phyloP scores from a whole-genome alignment of 2,797 vertebrate genomes.

The Acanthurus lineatus region DNA sequence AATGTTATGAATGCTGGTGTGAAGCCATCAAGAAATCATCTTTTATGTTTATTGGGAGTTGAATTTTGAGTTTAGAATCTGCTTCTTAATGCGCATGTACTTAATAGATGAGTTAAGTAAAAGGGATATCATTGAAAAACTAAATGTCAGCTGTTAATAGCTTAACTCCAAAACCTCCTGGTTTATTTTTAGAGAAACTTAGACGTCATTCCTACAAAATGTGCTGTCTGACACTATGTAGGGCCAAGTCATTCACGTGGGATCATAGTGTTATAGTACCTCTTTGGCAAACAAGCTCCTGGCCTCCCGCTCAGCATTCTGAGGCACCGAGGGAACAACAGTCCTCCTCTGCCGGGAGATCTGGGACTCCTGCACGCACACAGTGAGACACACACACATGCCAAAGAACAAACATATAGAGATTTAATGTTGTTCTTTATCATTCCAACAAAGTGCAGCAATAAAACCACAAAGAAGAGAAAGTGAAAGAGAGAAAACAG shows the following conservation, averaged over 20 bases:
- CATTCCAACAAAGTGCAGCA: neutral
- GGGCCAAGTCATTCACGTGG: neutral
- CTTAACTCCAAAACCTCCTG: neutral
- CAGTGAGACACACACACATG: conserved; percentile 4
- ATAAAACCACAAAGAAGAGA: conserved; percentile 18
- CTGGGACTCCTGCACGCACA: conserved; percentile 87
- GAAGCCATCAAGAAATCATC: conserved; percentile 10
- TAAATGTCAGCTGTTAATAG: neutral
- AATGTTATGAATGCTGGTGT: neutral
- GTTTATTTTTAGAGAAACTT: conserved; percentile 14
- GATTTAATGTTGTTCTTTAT: conserved; percentile 2
- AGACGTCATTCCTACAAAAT: neutral
- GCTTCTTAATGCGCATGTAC: neutral
- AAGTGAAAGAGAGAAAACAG: conserved; percentile 13
- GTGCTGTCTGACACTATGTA: neutral
- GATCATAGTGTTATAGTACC: conserved; percentile 80
- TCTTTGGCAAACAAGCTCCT: conserved; percentile 96
- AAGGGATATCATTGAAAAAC: neutral
- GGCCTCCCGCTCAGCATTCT: conserved; percentile 93
- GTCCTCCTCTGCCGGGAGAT: conserved; percentile 92
- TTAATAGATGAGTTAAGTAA: neutral
- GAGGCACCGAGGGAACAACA: conserved; percentile 90
- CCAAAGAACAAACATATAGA: conserved; percentile 2
- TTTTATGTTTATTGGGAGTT: neutral
- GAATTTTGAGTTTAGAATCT: neutral